phyloP scores from a whole-genome alignment of 1,140 invertebrate species.

The Drosophila varians region DNA sequence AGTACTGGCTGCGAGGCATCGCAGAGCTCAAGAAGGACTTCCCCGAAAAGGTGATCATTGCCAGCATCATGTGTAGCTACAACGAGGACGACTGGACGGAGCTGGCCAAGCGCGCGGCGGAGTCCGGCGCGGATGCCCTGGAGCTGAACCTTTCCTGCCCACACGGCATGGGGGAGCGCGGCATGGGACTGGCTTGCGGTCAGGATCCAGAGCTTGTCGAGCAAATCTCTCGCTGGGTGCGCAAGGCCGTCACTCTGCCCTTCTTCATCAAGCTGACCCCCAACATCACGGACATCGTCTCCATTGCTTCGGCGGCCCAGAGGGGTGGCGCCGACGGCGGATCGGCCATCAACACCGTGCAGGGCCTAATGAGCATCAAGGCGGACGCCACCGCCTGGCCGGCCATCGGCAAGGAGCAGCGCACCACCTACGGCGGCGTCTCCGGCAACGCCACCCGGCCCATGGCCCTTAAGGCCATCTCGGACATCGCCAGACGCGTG shows the following conservation, averaged over 20 bases:
- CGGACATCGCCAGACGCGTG: slow-evolving; percentile 91
- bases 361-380: slow-evolving; percentile 94
- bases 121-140: slow-evolving; percentile 95
- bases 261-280: slow-evolving; percentile 99
- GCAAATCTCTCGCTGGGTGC: slow-evolving; percentile 96
- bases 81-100: slow-evolving; percentile 95
- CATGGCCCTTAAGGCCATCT: slow-evolving; percentile 94
- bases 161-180: slow-evolving; percentile 98
- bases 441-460: slow-evolving; percentile 98
- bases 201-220: slow-evolving; percentile 94
- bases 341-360: slow-evolving; percentile 98
- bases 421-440: slow-evolving; percentile 98
- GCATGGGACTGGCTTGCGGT: slow-evolving; percentile 99
- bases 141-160: slow-evolving; percentile 99
- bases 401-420: slow-evolving; percentile 90
- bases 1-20: slow-evolving; percentile 96
- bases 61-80: slow-evolving; percentile 98
- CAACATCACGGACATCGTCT: slow-evolving; percentile 97
- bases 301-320: slow-evolving; percentile 95
- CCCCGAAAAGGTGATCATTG: slow-evolving; percentile 95
- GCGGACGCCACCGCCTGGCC: slow-evolving; percentile 95
- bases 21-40: slow-evolving; percentile 96
- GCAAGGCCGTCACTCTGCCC: slow-evolving; percentile 94
- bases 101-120: slow-evolving; percentile 91
- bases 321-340: slow-evolving; percentile 97